Percentiles rank a stretch among this genome's conserved stretches.
These are phyloP conservation scores for Latrodectus hesperus DNA, from an alignment of 2,888 invertebrate genomes.

Conservation along the genomic window DNA sequence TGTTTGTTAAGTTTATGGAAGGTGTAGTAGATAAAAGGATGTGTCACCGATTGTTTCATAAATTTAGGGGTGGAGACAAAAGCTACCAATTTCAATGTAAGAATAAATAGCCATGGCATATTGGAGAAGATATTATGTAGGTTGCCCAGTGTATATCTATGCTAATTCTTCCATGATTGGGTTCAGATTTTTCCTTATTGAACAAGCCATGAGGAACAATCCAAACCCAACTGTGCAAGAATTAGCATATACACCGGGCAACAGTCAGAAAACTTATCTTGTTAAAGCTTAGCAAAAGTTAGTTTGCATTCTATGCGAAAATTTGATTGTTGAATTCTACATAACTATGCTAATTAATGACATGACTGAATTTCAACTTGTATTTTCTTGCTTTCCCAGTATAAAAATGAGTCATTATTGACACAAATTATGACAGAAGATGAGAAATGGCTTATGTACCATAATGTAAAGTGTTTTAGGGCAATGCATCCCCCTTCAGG, in stretches of 20 bases:
- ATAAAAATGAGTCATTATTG: constrained; percentile 2
- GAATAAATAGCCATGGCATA: not conserved
- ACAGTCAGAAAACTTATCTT: not conserved
- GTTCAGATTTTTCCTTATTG: too few relatives aligned
- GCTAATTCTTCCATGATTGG: too few relatives aligned
- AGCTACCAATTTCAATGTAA: not conserved
- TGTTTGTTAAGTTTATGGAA: constrained; percentile 22
- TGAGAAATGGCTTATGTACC: constrained; percentile 12
- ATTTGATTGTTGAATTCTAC: constrained; percentile 10
- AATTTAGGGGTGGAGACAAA: too few relatives aligned
- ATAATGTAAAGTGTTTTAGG: constrained; percentile 16
- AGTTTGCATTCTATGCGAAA: not conserved
- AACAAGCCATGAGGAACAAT: constrained; percentile 18
- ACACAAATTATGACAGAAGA: constrained; percentile 10
- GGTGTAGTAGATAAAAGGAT: not conserved
- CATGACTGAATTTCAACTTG: constrained; percentile 4
- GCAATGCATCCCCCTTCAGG: not conserved
- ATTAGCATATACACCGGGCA: not conserved
- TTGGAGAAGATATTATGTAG: too few relatives aligned
- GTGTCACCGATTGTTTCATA: too few relatives aligned
- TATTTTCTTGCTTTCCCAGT: constrained; percentile 23
- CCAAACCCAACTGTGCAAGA: constrained; percentile 1
- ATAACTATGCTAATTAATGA: not conserved
- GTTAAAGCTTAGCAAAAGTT: not conserved
- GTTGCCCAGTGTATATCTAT: too few relatives aligned